Conservation (phyloP, 2,888 invertebrate species). For the Yponomeuta plumbellus region DNA sequence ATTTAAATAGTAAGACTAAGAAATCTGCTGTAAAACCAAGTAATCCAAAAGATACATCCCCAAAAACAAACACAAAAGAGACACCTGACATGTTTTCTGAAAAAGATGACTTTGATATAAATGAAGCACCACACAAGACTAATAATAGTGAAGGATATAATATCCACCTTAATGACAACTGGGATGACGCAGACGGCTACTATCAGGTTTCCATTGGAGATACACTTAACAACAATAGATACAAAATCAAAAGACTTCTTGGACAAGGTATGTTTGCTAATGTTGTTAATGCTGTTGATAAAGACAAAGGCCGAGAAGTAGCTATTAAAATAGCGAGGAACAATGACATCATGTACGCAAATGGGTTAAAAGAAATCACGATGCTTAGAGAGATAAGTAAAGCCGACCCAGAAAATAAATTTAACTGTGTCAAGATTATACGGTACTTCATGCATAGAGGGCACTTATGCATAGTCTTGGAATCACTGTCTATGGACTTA, state of each 20-base stretch:
- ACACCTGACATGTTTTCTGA: slow-evolving; percentile 95
- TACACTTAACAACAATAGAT: slow-evolving; percentile 85
- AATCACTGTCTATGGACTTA: slow-evolving; percentile 95
- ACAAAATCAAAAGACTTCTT: slow-evolving; percentile 95
- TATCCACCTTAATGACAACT: slow-evolving; percentile 95
- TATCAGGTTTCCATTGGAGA: slow-evolving; percentile 96
- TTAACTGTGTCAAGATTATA: slow-evolving; percentile 91
- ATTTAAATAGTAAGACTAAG: slow-evolving; percentile 19
- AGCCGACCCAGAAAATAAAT: slow-evolving; percentile 96
- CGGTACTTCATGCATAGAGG: slow-evolving; percentile 98
- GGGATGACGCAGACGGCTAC: slow-evolving; percentile 99
- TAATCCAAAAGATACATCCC: slow-evolving; percentile 13
- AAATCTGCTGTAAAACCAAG: background rate
- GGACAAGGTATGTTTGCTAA: slow-evolving; percentile 99
- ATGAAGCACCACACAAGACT: slow-evolving; percentile 39
- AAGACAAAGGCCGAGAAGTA: slow-evolving; percentile 89
- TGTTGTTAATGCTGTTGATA: slow-evolving; percentile 94
- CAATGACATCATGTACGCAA: slow-evolving; percentile 99
- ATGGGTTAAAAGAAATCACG: slow-evolving; percentile 96
- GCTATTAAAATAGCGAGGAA: slow-evolving; percentile 99
- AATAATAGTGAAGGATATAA: slow-evolving; percentile 45
- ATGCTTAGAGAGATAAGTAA: slow-evolving; percentile 94
- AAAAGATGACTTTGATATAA: slow-evolving; percentile 86
- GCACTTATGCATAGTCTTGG: slow-evolving; percentile 98
- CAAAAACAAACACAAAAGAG: slow-evolving; percentile 58